Percentiles rank a stretch among this genome's conserved stretches.
Conservation (phyloP, 2,113 vertebrate species). For the Pionites leucogaster region DNA sequence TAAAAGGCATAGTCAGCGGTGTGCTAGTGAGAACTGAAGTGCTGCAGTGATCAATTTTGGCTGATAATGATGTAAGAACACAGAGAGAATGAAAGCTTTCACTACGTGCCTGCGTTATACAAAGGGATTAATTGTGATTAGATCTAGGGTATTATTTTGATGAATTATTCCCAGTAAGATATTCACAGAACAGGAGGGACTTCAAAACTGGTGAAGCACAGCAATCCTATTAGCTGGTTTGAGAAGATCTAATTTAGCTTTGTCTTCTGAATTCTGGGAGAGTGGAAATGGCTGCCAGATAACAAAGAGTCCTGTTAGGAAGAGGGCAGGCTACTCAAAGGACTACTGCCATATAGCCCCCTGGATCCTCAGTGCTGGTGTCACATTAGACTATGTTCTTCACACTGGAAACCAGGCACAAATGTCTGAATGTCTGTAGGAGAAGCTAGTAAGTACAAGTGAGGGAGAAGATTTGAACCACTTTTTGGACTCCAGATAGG, state of each 20-base stretch:
- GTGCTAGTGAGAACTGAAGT: background rate
- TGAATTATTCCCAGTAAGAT: background rate
- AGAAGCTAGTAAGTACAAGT: background rate
- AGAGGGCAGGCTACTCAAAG: background rate
- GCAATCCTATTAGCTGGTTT: background rate
- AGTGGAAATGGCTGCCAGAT: background rate
- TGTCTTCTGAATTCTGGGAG: background rate
- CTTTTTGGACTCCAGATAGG: background rate
- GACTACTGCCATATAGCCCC: background rate
- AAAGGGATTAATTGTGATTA: slow-evolving; percentile 6
- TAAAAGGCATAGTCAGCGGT: background rate
- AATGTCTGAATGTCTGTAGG: background rate
- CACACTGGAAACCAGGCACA: fast-evolving
- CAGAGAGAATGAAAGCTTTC: background rate
- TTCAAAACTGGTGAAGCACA: background rate
- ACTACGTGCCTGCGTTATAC: background rate
- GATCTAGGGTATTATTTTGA: background rate
- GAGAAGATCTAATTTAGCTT: background rate
- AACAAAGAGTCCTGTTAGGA: background rate
- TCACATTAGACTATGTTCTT: background rate
- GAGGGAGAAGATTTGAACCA: background rate
- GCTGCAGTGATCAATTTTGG: background rate
- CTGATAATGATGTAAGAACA: background rate
- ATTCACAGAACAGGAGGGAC: background rate
- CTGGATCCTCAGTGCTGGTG: background rate